Percentiles rank a stretch among this genome's conserved stretches.
phyloP scores from a whole-genome alignment of 2,797 vertebrate genomes.

The Sarcophilus harrisii region DNA sequence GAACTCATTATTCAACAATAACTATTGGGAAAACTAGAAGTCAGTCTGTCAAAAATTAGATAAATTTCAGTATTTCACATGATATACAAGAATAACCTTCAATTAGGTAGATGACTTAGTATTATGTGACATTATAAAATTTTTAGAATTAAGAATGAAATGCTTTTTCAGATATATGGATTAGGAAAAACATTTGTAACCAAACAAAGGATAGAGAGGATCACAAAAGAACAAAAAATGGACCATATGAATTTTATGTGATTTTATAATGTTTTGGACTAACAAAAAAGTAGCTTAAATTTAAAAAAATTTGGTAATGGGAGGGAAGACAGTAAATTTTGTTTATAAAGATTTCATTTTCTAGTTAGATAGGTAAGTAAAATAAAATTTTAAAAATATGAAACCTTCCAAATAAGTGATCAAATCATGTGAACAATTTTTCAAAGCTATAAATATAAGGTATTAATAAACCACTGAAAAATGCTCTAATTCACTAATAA shows the following conservation, averaged over 20 bases:
- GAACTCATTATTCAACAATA: neutral
- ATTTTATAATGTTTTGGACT: neutral
- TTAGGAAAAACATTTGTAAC: neutral
- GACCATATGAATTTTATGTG: neutral
- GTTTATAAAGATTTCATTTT: neutral
- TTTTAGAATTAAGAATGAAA: neutral
- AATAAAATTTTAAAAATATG: neutral
- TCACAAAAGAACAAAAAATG: neutral
- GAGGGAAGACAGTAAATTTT: neutral
- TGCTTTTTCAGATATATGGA: neutral
- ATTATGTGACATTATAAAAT: neutral
- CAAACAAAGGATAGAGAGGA: neutral
- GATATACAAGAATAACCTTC: no score
- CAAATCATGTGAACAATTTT: neutral
- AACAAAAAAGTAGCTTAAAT: neutral
- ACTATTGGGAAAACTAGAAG: neutral
- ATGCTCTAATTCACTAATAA: neutral
- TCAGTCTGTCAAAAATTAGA: neutral
- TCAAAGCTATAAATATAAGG: neutral
- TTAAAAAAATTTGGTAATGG: neutral
- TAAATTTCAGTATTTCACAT: neutral
- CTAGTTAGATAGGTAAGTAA: neutral
- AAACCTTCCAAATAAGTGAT: neutral
- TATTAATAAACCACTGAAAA: neutral
- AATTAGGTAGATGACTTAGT: neutral